Evolutionary conservation across 2,797 vertebrate species (phyloP).

Genomic region (Acanthornis magna): DNA sequence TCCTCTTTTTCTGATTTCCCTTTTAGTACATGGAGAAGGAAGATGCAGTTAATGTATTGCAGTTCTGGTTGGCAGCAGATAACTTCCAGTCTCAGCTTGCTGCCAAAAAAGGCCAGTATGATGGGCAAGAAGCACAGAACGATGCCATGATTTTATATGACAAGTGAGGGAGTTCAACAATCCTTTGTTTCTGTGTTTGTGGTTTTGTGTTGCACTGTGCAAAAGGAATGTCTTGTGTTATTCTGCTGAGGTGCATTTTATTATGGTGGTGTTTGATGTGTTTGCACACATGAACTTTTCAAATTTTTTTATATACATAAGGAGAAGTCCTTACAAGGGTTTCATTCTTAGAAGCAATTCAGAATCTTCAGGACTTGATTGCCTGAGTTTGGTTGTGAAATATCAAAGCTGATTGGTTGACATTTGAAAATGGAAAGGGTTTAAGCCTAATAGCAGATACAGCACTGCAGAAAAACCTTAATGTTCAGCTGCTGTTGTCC

Average conservation of each 20-base stretch:
- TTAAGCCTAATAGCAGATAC: not conserved
- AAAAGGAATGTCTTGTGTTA: not conserved
- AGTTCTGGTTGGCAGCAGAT: constrained; percentile 98
- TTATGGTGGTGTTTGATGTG: not conserved
- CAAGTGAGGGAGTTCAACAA: constrained; percentile 80
- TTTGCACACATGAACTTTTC: not conserved
- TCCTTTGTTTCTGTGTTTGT: not conserved
- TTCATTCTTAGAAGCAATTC: not conserved
- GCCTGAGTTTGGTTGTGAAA: not conserved
- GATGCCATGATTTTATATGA: constrained; percentile 99
- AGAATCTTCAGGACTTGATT: not conserved
- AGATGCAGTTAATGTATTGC: constrained; percentile 93
- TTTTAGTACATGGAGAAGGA: constrained; percentile 98
- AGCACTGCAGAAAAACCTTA: not conserved
- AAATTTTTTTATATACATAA: accelerated
- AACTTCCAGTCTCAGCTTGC: constrained; percentile 99
- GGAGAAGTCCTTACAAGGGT: not conserved
- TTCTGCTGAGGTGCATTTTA: not conserved
- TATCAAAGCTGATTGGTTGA: not conserved
- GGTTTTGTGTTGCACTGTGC: not conserved
- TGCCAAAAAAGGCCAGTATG: constrained; percentile 96
- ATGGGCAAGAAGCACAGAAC: constrained; percentile 97
- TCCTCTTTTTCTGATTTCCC: not conserved
- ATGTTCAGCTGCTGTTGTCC: not conserved
- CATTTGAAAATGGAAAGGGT: not conserved